A percentile compares a stretch with the other conserved stretches of the same genome.
Conservation (phyloP, 2,113 vertebrate genomes). For the Otis tarda region DNA sequence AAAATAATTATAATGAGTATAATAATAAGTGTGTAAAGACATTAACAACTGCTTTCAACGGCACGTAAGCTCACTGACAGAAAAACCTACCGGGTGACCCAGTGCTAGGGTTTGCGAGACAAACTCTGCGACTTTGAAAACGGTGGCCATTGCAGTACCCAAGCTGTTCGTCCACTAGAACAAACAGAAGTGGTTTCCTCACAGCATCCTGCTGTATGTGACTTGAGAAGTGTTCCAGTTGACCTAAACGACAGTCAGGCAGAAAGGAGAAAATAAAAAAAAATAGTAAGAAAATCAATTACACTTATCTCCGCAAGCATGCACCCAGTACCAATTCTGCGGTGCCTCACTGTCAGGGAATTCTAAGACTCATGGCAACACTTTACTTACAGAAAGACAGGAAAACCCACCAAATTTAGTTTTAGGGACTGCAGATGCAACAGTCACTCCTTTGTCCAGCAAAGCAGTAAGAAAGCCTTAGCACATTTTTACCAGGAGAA, state of each 20-base stretch:
- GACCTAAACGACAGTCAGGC: neutral
- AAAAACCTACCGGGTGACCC: conserved; percentile 23
- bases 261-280: neutral
- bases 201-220: neutral
- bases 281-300: neutral
- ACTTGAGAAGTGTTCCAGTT: conserved; percentile 14
- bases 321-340: too few species aligned
- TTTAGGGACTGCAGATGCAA: neutral
- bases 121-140: neutral
- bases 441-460: neutral
- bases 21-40: neutral
- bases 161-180: neutral
- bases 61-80: neutral
- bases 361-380: neutral
- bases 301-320: neutral
- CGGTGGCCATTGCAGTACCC: conserved; percentile 23
- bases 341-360: neutral
- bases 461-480: neutral
- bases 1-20: neutral
- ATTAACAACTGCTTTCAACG: neutral
- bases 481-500: neutral
- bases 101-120: neutral
- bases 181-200: neutral
- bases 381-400: neutral
- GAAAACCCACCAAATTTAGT: neutral